phyloP scores from a whole-genome alignment of 2,797 vertebrate genomes.

The Anas flavirostris region DNA sequence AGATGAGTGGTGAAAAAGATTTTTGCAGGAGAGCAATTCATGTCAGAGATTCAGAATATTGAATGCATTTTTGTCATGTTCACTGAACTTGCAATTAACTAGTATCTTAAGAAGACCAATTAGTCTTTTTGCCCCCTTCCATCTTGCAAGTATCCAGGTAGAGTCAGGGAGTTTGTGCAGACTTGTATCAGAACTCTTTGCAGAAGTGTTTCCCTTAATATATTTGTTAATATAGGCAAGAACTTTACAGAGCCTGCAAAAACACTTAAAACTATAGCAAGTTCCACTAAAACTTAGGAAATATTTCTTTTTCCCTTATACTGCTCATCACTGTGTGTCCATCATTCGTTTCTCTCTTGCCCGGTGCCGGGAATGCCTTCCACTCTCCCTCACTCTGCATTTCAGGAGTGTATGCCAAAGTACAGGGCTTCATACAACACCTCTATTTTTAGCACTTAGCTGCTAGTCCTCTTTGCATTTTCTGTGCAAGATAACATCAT shows the following conservation, averaged over 20 bases:
- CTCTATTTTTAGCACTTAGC: conserved; percentile 41
- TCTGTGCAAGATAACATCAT: conserved; percentile 13
- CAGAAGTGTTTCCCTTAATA: conserved; percentile 19
- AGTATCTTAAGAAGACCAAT: neutral
- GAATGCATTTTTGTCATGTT: neutral
- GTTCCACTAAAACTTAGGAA: neutral
- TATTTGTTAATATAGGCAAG: conserved; percentile 2
- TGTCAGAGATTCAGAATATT: neutral
- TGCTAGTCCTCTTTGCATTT: neutral
- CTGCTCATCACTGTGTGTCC: neutral
- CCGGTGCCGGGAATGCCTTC: neutral
- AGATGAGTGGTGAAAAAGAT: neutral
- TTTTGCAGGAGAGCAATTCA: neutral
- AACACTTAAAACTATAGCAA: neutral
- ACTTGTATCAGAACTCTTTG: neutral
- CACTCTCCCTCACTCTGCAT: neutral
- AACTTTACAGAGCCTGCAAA: conserved; percentile 23
- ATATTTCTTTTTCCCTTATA: neutral
- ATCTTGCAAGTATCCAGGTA: neutral
- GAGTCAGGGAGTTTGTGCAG: neutral
- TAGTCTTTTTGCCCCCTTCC: neutral
- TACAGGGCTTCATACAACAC: neutral
- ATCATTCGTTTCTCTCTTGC: neutral
- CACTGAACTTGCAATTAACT: neutral
- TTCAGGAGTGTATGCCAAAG: neutral